Base-by-base conservation (phyloP, 2,888 invertebrate genomes). In the Acrocyrtus sp. region DNA sequence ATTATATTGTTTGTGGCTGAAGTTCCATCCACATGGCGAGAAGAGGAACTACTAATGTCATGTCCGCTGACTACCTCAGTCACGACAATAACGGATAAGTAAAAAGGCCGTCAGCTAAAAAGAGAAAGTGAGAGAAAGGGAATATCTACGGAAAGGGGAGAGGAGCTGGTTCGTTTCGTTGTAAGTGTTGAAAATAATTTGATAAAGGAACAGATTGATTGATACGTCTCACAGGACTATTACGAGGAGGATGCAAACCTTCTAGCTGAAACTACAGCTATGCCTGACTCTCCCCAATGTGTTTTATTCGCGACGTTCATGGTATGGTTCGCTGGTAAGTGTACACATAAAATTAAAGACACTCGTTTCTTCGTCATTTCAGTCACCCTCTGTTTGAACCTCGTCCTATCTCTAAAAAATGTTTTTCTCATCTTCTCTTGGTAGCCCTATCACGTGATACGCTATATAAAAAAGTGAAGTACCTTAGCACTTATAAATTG, bases 231-330 rank as follows among this genome's bases (percentile, higher is more conserved):
- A 41, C 69, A 81, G 81, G 81, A 81, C 72, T 81, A 80, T 72
- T 81, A 81, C 74, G 81, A 81, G 56, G 81, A 81, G 65, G 80
- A 79, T 72, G 77, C 80, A 63, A 80, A 81, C 73, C 77, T 79
- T 8, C 67, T 79, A 21, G 80, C 77, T 34, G 81, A 80, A 69
- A 88, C 90, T 72, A 90, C 89, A 1, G 91, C 92, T 6, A 86
- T 92, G 80, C 88, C 93, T 91, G 93, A 93, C 85, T 92, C 92
- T 74, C 93, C 93, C 2, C 91, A 93, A 88, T 95, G 95, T 85
- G 93, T 95, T 75, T 88, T 94, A 56, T 95, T 95, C 85, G 95
- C 95, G 76, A 90, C 94, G 61, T 93, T 93, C 85, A 95, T 95
- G 91, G 94, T 95, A 83, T 95, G 95, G 95, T 95, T 95, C 86